Evolutionary conservation across 2,797 vertebrate genomes (phyloP).

Genomic region (Distichodus sexfasciatus): DNA sequence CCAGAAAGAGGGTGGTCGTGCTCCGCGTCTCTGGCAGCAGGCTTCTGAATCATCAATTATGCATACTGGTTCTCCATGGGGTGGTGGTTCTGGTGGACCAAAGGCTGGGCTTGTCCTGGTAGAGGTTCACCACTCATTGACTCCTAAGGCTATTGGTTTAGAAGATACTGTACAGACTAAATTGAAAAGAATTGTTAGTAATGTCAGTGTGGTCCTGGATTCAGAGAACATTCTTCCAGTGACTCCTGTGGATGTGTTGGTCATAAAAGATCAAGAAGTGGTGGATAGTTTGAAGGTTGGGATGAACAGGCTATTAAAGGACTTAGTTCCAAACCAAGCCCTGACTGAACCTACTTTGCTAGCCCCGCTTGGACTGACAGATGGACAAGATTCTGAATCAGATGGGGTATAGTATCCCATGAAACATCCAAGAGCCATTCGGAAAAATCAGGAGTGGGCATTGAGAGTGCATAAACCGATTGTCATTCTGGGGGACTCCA

Average conservation of each 20-base stretch:
- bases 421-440: background rate
- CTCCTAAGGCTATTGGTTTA: too few relatives aligned
- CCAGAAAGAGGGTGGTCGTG: too few relatives aligned
- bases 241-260: background rate
- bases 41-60: background rate
- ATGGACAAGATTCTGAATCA: background rate
- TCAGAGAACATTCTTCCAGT: background rate
- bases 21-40: too few relatives aligned
- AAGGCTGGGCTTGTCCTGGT: too few relatives aligned
- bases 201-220: background rate
- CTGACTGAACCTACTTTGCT: background rate
- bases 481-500: background rate
- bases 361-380: background rate
- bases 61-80: background rate
- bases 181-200: background rate
- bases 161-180: background rate
- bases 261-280: background rate
- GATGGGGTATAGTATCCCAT: too few relatives aligned
- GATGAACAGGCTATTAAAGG: background rate
- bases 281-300: too few relatives aligned
- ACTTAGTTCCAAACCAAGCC: background rate
- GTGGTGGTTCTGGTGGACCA: background rate
- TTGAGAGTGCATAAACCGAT: background rate
- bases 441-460: background rate
- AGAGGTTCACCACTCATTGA: background rate